phyloP scores from a whole-genome alignment of 2,888 invertebrate species.

The Cordylochernes scorpioides region DNA sequence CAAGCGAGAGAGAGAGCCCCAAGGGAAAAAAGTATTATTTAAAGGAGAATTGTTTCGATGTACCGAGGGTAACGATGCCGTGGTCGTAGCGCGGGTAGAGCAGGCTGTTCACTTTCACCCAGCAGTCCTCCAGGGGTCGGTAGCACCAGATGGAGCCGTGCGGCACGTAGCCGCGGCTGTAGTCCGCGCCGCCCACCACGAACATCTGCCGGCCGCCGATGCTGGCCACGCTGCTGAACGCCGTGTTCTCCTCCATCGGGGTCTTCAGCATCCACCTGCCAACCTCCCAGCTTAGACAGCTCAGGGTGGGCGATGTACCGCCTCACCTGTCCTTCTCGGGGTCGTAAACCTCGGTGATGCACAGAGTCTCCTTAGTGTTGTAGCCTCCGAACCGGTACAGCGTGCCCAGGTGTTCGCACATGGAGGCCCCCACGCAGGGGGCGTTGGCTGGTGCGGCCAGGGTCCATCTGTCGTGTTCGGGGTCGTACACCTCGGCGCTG shows the following conservation, averaged over 20 bases:
- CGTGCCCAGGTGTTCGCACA: neutral
- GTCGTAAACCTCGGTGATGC: neutral
- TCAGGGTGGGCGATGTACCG: neutral
- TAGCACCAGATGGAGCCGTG: neutral
- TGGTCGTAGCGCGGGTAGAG: neutral
- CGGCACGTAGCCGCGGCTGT: neutral
- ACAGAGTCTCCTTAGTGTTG: neutral
- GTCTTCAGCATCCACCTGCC: neutral
- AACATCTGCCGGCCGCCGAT: neutral
- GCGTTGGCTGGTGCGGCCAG: neutral
- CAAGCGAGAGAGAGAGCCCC: no score
- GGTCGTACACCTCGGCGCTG: neutral
- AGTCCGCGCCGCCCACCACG: neutral
- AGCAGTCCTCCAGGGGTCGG: neutral
- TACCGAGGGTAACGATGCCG: neutral
- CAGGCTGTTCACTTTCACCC: neutral
- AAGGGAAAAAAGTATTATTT: no score
- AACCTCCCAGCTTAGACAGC: neutral
- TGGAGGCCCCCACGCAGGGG: neutral
- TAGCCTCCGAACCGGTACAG: neutral
- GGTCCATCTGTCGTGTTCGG: constrained; percentile 1
- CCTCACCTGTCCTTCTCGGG: neutral
- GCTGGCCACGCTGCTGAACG: neutral
- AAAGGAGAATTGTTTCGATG: no score
- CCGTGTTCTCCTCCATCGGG: neutral